These are phyloP conservation scores for Chironomus tentans DNA, from an alignment of 2,888 invertebrate species.

Conservation along the genomic window DNA sequence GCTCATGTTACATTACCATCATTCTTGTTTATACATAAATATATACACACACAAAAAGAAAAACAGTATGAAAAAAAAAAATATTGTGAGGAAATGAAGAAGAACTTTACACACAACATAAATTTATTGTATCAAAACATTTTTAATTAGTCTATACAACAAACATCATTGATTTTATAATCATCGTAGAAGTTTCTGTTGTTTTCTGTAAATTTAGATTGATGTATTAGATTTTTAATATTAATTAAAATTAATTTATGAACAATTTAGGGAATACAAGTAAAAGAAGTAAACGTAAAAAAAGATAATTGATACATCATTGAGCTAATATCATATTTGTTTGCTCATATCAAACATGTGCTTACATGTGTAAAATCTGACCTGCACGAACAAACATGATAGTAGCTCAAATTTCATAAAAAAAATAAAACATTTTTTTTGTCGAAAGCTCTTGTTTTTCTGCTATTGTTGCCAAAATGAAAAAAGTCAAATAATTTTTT, in stretches of 20 bases:
- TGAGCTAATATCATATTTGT: not conserved
- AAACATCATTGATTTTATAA: not conserved
- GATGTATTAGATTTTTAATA: slow-evolving; percentile 8
- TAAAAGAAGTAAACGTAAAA: not conserved
- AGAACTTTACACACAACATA: too few relatives aligned
- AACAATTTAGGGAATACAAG: slow-evolving; percentile 7
- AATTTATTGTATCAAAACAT: not conserved
- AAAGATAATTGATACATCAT: not conserved
- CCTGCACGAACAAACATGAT: not conserved
- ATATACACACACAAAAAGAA: not conserved
- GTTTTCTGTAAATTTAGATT: not conserved
- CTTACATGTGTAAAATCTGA: not conserved
- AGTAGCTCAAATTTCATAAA: not conserved
- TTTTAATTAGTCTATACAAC: not conserved
- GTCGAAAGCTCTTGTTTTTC: slow-evolving; percentile 4
- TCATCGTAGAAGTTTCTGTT: not conserved
- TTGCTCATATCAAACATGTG: not conserved
- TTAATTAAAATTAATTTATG: slow-evolving; percentile 10
- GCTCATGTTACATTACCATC: not conserved
- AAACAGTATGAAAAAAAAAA: not conserved
- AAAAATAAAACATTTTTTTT: not conserved
- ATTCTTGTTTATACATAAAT: not conserved
- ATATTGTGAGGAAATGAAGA: too few relatives aligned
- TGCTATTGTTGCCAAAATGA: not conserved
- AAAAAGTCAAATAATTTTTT: too few relatives aligned